Base-by-base conservation (phyloP, 2,797 vertebrate genomes). In the Hoplostethus atlanticus region DNA sequence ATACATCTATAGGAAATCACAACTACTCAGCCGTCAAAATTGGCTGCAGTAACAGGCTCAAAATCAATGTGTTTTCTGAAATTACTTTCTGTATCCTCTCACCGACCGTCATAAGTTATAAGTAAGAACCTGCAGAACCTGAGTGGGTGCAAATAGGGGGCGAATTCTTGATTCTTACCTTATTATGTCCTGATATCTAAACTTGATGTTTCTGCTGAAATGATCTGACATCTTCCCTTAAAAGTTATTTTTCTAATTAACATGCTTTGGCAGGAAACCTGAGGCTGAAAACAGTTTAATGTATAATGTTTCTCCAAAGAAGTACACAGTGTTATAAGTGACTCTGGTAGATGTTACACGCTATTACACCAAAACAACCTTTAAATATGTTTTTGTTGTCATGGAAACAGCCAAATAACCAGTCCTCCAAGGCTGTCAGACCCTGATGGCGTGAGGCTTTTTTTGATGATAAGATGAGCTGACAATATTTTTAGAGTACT, bases 401-500 rank as follows among this genome's bases (percentile, higher is more conserved):
- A 80, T 76, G 76, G 81, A 72, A 80, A 74, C 55, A 25, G 60
- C 55, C 46, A 59, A 71, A 73, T 65, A 54, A 51, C 53, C 71
- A 47, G 48, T 64, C 63, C 48, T 58, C 73, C 51, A 16, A 51
- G 52, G 70, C 62, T 42, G 61, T 61, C 70, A 80, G 65, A 74
- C 40, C 1, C 67, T 52, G 51, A 65, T 40, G 76, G 59, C 74
- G 66, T 17, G 57, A 70, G 73, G 77, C 74, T 76, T 21, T 59
- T 68, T 79, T 76, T 89, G 82, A 86, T 68, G 84, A 67, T 86
- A 77, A 86, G 62, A 36, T 34, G 30, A 84, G 80, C 79, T 83
- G 83, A 88, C 84, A 84, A 65, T 75, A 80, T 91, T 87, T 81
- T 75, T 48, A 42, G 40, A 42, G 40, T 42, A 57, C 75, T 73